A percentile compares a stretch with the other conserved stretches of the same genome.
Evolutionary conservation across 2,888 invertebrate species (phyloP).

Genomic region (Dascillus cervinus): DNA sequence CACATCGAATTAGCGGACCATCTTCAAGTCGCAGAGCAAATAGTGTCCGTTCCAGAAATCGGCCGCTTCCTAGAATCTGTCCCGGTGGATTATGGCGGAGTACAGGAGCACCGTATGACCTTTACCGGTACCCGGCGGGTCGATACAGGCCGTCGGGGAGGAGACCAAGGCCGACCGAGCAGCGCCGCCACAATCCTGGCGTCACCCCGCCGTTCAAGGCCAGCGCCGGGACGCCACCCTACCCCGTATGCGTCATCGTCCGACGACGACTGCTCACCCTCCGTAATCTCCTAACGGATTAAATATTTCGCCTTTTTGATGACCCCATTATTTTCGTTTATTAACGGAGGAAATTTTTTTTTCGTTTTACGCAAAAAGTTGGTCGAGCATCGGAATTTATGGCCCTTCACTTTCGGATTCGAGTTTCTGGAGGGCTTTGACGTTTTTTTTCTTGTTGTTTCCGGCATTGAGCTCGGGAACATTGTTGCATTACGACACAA

Average conservation of each 20-base stretch:
- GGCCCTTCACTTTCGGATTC: no score
- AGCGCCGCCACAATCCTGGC: conserved; percentile 20
- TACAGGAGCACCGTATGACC: conserved; percentile 19
- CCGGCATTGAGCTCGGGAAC: conserved; percentile 3
- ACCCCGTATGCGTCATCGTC: conserved; percentile 15
- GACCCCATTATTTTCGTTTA: no score
- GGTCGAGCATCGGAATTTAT: no score
- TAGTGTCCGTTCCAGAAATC: no score
- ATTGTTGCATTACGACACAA: conserved; percentile 8
- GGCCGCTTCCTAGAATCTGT: not conserved
- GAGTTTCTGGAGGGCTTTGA: no score
- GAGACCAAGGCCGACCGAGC: conserved; percentile 28
- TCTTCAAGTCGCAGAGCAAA: no score
- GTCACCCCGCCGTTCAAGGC: conserved; percentile 23
- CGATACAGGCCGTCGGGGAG: conserved; percentile 27
- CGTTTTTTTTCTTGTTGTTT: no score
- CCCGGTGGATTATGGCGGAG: conserved; percentile 3
- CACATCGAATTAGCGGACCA: no score
- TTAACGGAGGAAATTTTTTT: no score
- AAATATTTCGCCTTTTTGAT: no score
- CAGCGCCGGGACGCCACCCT: conserved; percentile 16
- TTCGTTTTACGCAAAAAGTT: no score
- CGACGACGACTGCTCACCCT: conserved; percentile 8
- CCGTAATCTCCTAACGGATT: no score
- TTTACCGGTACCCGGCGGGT: conserved; percentile 21